Percentiles rank a stretch among this genome's conserved stretches.
These are phyloP conservation scores for Drosophila littoralis DNA, from an alignment of 1,140 invertebrate genomes.

Conservation along the genomic window DNA sequence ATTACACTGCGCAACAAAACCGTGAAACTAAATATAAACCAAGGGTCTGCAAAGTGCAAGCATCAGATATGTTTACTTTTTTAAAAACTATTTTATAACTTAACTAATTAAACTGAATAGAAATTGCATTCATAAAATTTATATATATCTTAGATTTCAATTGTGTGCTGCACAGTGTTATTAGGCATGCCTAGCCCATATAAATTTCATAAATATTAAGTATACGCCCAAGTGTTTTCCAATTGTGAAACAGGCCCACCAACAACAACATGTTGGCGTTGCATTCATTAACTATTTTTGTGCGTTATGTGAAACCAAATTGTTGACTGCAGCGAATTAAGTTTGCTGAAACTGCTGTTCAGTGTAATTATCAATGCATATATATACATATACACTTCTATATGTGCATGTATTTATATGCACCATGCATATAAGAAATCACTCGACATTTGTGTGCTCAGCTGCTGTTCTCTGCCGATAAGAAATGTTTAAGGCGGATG, in stretches of 20 bases:
- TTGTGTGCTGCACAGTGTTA: constrained; percentile 33
- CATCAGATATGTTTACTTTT: not conserved
- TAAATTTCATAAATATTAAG: constrained; percentile 69
- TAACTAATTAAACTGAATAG: not conserved
- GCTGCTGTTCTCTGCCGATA: constrained; percentile 21
- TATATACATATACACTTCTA: constrained; percentile 1
- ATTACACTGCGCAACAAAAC: constrained; percentile 65
- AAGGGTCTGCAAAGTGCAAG: not conserved
- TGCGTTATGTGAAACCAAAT: constrained; percentile 49
- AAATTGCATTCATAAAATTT: not conserved
- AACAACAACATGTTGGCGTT: constrained; percentile 33
- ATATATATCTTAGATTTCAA: no score
- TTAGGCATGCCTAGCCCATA: constrained; percentile 55
- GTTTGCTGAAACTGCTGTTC: constrained; percentile 31
- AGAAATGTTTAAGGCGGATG: constrained; percentile 31
- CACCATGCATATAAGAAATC: constrained; percentile 29
- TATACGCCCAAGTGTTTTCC: constrained; percentile 61
- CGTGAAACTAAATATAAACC: not conserved
- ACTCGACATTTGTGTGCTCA: constrained; percentile 24
- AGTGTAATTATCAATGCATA: constrained; percentile 42
- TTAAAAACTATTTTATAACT: not conserved
- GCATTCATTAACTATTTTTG: constrained; percentile 57
- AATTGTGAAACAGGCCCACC: constrained; percentile 24
- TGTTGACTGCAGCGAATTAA: constrained; percentile 33
- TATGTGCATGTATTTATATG: constrained; percentile 20